Conservation (phyloP, 2,797 vertebrate genomes). For the Parauchenoglanis ngamensis region DNA sequence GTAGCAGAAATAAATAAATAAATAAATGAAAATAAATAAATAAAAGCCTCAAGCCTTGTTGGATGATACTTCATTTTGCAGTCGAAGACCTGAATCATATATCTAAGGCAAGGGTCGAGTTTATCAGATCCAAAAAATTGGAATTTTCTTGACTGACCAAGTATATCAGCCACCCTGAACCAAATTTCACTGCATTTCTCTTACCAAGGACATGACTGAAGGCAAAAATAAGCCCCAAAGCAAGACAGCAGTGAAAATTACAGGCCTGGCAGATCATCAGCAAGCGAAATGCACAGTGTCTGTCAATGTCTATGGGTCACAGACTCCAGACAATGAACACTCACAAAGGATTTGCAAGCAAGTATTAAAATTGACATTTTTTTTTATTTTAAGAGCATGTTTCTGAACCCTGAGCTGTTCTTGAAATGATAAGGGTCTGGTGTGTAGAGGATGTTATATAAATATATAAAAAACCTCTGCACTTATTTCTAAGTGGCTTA, state of each 20-base stretch:
- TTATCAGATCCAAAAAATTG: not conserved
- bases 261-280: not conserved
- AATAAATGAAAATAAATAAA: not conserved
- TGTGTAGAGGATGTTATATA: not conserved
- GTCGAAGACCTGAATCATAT: not conserved
- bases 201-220: not conserved
- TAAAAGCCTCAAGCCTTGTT: not conserved
- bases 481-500: not conserved
- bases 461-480: not conserved
- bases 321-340: not conserved
- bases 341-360: not conserved
- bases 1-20: not conserved
- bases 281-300: not conserved
- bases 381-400: not conserved
- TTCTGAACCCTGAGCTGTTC: not conserved
- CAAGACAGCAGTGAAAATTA: conserved; percentile 4
- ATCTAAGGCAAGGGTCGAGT: not conserved
- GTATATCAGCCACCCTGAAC: not conserved
- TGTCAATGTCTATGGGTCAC: conserved; percentile 11
- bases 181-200: not conserved
- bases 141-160: too few relatives aligned
- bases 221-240: not conserved
- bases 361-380: not conserved
- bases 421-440: not conserved
- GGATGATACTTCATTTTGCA: not conserved